Evolutionary conservation across 2,113 vertebrate species (phyloP), one percentile per base, ranked within the genome.

Genomic region (Macquaria australasica): DNA sequence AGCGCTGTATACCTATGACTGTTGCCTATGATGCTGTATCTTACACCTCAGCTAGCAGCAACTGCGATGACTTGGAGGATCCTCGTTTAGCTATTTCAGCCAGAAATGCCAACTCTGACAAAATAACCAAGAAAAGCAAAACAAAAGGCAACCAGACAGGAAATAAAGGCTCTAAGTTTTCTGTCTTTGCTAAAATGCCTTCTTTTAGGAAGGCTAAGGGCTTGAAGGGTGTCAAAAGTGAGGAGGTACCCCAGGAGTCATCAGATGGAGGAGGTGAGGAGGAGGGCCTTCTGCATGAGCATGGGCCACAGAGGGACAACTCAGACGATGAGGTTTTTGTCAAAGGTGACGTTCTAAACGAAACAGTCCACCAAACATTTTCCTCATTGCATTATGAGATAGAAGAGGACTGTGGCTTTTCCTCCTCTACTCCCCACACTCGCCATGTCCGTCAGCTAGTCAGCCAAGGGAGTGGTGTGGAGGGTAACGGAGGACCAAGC

Each of bases 151-250:
- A 43, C 62, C 66, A 63, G 21, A 45, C 45, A 18, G 74, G 73
- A 50, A 83, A 68, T 25, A 82, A 81, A 90, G 39, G 87, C 18
- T 94, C 93, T 2, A 95, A 91, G 82, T 94, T 94, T 86, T 94
- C 92, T 10, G 90, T 94, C 4, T 96, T 96, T 83, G 89, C 95
- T 67, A 96, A 96, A 92, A 96, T 96, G 84, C 92, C 96, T 8
- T 95, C 96, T 21, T 94, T 97, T 84, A 95, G 90, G 63, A 96
- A 91, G 87, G 58, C 81, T 6, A 95, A 94, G 78, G 28, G 80
- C 50, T 51, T 11, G 4, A 84, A 79, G 2, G 6, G 58, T 31
- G 78, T 41, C 31, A 92, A 93, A 56, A 93, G 67, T 41, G 91
- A 91, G 16, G 80, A 78, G 23, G 18, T 53, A 14, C 50, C 59